Evolutionary conservation across 2,113 vertebrate species (phyloP).

Genomic region (Pterocles orientalis): DNA sequence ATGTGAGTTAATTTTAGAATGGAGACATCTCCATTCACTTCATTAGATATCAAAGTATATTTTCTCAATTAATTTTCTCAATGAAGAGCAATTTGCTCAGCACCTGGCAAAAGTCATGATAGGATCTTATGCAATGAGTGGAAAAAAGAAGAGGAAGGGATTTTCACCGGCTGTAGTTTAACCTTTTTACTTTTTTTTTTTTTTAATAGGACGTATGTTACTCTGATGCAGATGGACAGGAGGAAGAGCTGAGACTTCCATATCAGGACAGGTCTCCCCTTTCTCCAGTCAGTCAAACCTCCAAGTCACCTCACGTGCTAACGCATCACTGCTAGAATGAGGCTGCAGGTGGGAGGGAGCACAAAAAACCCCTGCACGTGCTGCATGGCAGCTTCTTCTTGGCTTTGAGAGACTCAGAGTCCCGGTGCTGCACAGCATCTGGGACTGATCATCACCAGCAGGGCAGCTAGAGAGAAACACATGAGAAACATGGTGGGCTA

Average conservation of each 20-base stretch:
- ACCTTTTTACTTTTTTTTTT: background rate
- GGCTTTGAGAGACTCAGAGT: background rate
- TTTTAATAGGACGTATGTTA: background rate
- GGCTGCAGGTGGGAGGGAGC: background rate
- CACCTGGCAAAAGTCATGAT: background rate
- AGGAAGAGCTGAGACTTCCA: background rate
- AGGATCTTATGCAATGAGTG: background rate
- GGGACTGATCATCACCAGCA: background rate
- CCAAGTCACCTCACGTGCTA: background rate
- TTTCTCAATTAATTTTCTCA: background rate
- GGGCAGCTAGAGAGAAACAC: background rate
- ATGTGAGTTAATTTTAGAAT: background rate
- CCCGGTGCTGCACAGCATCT: background rate
- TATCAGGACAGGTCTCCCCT: background rate
- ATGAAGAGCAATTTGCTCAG: background rate
- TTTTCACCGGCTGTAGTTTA: background rate
- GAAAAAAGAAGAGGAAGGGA: background rate
- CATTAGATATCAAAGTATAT: background rate
- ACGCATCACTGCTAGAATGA: background rate
- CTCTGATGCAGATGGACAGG: background rate
- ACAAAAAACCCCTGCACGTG: accelerated
- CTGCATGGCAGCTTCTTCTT: background rate
- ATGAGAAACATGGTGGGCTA: background rate
- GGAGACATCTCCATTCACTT: background rate
- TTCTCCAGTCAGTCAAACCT: background rate